Percentiles rank a stretch among this genome's conserved stretches.
These are phyloP conservation scores for Thelaira solivaga DNA, from an alignment of 2,888 invertebrate genomes.

Conservation along the genomic window DNA sequence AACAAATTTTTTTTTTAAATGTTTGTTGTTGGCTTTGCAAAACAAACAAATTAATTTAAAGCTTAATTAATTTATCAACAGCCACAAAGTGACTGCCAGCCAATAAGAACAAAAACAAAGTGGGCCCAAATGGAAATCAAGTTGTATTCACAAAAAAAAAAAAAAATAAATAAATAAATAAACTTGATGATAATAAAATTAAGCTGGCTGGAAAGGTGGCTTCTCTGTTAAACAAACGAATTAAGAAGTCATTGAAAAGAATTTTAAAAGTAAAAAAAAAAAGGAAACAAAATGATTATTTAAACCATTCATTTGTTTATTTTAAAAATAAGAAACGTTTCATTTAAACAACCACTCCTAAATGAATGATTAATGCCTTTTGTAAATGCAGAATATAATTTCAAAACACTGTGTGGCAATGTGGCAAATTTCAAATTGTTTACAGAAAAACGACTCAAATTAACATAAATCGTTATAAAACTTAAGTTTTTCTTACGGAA, in stretches of 20 bases:
- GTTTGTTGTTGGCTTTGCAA: too few relatives aligned
- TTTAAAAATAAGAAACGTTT: background rate
- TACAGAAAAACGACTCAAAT: conserved; percentile 24
- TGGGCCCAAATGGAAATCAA: conserved; percentile 15
- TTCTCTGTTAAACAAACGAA: background rate
- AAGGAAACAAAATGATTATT: background rate
- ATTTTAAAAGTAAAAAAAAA: too few relatives aligned
- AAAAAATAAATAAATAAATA: background rate
- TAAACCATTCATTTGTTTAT: background rate
- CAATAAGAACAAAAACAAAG: background rate
- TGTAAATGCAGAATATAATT: conserved; percentile 4
- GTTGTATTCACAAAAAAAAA: conserved; percentile 15
- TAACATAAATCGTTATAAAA: conserved; percentile 49
- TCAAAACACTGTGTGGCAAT: background rate
- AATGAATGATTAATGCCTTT: conserved; percentile 60
- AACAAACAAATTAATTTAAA: conserved; percentile 17
- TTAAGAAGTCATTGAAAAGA: background rate
- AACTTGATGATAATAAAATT: background rate
- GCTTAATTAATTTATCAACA: conserved; percentile 18
- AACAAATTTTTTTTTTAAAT: conserved; percentile 16
- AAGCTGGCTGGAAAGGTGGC: background rate
- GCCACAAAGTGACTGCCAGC: background rate
- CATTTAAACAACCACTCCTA: conserved; percentile 45
- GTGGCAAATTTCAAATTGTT: background rate
- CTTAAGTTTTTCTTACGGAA: background rate